phyloP scores from a whole-genome alignment of 2,797 vertebrate species.

The Pangasius djambal region DNA sequence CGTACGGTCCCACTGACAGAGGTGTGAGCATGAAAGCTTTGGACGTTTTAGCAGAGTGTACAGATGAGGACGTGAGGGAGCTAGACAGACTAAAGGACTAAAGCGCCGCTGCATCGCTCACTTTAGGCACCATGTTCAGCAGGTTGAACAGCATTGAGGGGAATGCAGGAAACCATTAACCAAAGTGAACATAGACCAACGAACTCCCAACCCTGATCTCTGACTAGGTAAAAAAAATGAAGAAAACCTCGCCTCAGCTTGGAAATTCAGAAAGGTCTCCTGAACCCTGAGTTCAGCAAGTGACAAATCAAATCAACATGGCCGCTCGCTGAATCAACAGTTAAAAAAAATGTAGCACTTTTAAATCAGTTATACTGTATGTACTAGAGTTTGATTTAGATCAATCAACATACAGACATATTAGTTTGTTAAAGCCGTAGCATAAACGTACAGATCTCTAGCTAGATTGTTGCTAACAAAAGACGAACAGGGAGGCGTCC shows the following conservation, averaged over 20 bases:
- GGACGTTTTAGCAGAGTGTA: not conserved
- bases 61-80: not conserved
- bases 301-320: not conserved
- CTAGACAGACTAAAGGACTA: not conserved
- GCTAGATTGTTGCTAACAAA: not conserved
- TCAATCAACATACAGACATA: not conserved
- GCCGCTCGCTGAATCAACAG: not conserved
- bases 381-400: not conserved
- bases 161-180: not conserved
- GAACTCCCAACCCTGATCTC: not conserved
- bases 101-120: not conserved
- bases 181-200: not conserved
- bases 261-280: not conserved
- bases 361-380: not conserved
- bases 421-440: not conserved
- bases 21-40: too few species aligned
- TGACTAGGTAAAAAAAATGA: not conserved
- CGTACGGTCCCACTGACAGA: too few species aligned
- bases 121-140: not conserved
- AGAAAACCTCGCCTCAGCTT: not conserved
- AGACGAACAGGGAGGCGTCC: not conserved
- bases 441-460: not conserved
- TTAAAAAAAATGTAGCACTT: not conserved
- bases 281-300: not conserved
- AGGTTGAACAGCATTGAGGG: not conserved